A percentile compares a stretch with the other conserved stretches of the same genome.
phyloP scores from a whole-genome alignment of 2,888 invertebrate genomes.

The Ditylenchus weischeri region DNA sequence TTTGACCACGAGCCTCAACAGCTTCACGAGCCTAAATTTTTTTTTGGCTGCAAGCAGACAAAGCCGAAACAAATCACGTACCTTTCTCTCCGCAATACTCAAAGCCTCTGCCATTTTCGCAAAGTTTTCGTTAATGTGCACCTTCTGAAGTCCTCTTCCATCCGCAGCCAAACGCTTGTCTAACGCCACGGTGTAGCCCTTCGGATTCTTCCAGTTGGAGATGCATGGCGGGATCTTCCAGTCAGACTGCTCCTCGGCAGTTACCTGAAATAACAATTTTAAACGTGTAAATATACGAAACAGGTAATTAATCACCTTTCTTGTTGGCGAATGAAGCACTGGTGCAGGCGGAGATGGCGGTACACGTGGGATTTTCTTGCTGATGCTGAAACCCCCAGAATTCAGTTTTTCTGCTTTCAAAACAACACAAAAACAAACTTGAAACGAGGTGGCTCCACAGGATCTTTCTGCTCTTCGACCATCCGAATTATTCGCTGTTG shows the following conservation, averaged over 20 bases:
- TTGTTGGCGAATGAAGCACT: slow-evolving; percentile 93
- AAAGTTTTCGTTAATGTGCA: slow-evolving; percentile 96
- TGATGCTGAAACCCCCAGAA: slow-evolving; percentile 78
- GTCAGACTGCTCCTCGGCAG: slow-evolving; percentile 96
- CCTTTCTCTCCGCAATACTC: slow-evolving; percentile 86
- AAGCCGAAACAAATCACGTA: not conserved
- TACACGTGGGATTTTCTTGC: slow-evolving; percentile 95
- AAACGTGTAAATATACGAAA: not conserved
- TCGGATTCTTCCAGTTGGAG: slow-evolving; percentile 92
- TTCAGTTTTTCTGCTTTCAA: too few relatives aligned
- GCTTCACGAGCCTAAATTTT: slow-evolving; percentile 81
- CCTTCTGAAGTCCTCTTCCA: slow-evolving; percentile 83
- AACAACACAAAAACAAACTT: too few relatives aligned
- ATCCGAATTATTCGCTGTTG: slow-evolving; percentile 94
- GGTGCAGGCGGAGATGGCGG: slow-evolving; percentile 98
- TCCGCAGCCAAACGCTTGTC: slow-evolving; percentile 97
- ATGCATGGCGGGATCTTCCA: slow-evolving; percentile 99
- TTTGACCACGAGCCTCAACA: slow-evolving; percentile 89
- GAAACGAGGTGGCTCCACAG: slow-evolving; percentile 94
- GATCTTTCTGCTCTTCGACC: slow-evolving; percentile 89
- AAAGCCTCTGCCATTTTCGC: slow-evolving; percentile 94
- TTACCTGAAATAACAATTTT: slow-evolving; percentile 59
- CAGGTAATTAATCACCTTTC: slow-evolving; percentile 68
- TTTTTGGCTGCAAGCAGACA: not conserved
- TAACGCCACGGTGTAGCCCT: slow-evolving; percentile 83